Evolutionary conservation across 2,113 vertebrate genomes (phyloP).

Genomic region (Monopterus albus): DNA sequence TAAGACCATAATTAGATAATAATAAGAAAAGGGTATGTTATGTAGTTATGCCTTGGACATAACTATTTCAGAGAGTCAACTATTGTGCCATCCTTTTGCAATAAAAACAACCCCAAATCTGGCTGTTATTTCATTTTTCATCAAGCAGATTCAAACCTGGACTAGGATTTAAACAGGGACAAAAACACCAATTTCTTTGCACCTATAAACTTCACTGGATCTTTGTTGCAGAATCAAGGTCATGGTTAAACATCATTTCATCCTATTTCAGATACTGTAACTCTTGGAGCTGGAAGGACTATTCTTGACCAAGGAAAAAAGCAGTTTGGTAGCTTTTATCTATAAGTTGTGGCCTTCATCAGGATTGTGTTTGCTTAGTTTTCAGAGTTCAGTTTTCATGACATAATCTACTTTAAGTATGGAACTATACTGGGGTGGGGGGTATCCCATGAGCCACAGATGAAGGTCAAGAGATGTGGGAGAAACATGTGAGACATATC

Average conservation of each 20-base stretch:
- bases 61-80: not conserved
- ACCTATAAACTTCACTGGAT: not conserved
- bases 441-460: no score
- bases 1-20: no score
- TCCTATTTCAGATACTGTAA: not conserved
- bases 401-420: not conserved
- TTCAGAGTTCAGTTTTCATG: not conserved
- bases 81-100: not conserved
- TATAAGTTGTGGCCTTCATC: not conserved
- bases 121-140: no score
- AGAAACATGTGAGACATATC: constrained; percentile 1
- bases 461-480: not conserved
- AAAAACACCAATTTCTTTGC: not conserved
- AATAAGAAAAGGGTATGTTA: no score
- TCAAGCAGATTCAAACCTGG: not conserved
- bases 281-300: not conserved
- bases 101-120: no score
- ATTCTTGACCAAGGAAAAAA: not conserved
- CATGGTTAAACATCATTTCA: no score
- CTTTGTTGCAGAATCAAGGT: not conserved
- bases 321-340: not conserved
- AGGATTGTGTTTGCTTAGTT: not conserved
- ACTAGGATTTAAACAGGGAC: not conserved
- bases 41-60: not conserved
- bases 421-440: not conserved